phyloP scores from a whole-genome alignment of 2,797 vertebrate species.

The Fundulus diaphanus region DNA sequence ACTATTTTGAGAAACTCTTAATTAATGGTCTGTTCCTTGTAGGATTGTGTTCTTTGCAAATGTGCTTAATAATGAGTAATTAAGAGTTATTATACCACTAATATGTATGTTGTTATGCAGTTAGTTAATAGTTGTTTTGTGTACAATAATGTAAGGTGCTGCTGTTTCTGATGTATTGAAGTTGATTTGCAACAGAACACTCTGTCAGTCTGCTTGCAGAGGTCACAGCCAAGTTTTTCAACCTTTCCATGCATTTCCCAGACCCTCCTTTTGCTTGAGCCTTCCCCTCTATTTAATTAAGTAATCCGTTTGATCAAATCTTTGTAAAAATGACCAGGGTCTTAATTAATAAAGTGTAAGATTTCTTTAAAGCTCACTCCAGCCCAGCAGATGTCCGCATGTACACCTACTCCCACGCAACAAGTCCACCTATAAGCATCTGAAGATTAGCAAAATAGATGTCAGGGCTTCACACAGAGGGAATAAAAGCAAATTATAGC shows the following conservation, averaged over 20 bases:
- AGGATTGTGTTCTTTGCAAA: too few species aligned
- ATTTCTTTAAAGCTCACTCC: neutral
- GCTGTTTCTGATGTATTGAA: neutral
- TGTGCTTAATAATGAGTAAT: too few species aligned
- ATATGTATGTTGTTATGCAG: neutral
- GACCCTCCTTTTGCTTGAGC: neutral
- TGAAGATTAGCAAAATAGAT: conserved; percentile 6
- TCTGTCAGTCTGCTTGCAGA: neutral
- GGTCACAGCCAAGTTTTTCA: neutral
- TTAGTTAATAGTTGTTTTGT: neutral
- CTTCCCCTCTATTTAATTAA: neutral
- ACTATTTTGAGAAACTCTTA: too few species aligned
- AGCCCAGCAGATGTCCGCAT: neutral
- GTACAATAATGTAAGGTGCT: neutral
- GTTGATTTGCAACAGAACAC: neutral
- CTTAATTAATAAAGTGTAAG: neutral
- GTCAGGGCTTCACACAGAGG: conserved; percentile 12
- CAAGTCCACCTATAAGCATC: conserved; percentile 6
- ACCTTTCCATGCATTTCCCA: neutral
- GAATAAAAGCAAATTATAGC: conserved; percentile 31
- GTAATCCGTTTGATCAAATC: neutral
- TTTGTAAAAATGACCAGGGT: neutral
- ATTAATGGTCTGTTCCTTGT: too few species aligned
- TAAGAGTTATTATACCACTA: neutral
- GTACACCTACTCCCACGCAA: neutral